phyloP scores from a whole-genome alignment of 2,797 vertebrate genomes.

The Choloepus didactylus region DNA sequence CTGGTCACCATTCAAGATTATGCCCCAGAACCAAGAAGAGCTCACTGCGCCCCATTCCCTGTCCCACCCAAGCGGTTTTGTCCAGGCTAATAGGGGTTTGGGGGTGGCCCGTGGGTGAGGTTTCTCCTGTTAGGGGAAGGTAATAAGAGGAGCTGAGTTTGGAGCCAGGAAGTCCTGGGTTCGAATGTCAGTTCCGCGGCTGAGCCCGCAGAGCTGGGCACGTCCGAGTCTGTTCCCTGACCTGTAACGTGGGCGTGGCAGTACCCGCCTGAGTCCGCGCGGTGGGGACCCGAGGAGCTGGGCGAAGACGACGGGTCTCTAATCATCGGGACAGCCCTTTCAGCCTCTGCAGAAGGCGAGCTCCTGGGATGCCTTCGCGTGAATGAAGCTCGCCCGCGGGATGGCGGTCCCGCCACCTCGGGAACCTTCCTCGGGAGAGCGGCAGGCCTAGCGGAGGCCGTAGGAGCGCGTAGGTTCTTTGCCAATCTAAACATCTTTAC shows the following conservation, averaged over 20 bases:
- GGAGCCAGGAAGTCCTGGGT: not conserved
- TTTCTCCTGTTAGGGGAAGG: not conserved
- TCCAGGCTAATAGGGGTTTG: not conserved
- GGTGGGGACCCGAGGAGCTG: not conserved
- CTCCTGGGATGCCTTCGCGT: not conserved
- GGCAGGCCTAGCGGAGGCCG: accelerated
- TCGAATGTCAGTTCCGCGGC: not conserved
- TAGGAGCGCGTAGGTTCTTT: not conserved
- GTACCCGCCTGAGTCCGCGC: not conserved
- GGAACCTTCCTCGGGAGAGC: not conserved
- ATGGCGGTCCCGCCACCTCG: not conserved
- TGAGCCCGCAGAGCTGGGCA: not conserved
- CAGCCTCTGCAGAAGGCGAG: not conserved
- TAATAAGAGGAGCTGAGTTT: not conserved
- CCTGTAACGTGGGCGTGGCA: not conserved
- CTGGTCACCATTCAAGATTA: not conserved
- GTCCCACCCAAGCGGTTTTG: not conserved
- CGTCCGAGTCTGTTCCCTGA: not conserved
- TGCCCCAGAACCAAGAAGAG: not conserved
- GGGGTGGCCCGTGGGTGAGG: not conserved
- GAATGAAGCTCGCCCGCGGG: not conserved
- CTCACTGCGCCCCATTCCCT: not conserved
- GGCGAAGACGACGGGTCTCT: not conserved
- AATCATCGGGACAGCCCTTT: accelerated
- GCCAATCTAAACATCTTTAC: not conserved